These are phyloP conservation scores for Sciaenops ocellatus DNA, from an alignment of 2,797 vertebrate species.

Conservation along the genomic window DNA sequence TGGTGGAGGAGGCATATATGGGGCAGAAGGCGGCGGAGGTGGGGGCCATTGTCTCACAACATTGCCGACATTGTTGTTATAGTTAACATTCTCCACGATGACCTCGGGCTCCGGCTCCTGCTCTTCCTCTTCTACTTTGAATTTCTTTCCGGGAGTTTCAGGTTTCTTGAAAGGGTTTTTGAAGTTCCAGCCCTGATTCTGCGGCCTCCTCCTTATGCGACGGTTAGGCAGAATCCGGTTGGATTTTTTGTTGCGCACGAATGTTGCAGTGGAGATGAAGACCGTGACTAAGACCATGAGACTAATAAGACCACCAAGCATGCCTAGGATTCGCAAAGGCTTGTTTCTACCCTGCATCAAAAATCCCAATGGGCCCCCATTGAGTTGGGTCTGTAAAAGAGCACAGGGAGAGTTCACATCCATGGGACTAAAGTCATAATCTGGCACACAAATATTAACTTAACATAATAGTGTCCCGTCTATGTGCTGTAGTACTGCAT, in stretches of 20 bases:
- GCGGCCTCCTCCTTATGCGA: conserved; percentile 87
- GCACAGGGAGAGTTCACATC: conserved; percentile 92
- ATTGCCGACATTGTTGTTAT: conserved; percentile 86
- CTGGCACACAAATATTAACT: conserved; percentile 54
- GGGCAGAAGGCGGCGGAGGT: conserved; percentile 72
- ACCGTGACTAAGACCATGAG: conserved; percentile 91
- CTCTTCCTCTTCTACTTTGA: conserved; percentile 77
- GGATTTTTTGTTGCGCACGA: conserved; percentile 96
- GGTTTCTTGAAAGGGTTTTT: conserved; percentile 82
- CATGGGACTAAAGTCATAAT: conserved; percentile 80
- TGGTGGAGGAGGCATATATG: conserved; percentile 81
- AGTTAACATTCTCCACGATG: conserved; percentile 84
- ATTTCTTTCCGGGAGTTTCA: conserved; percentile 80
- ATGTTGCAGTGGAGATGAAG: conserved; percentile 94
- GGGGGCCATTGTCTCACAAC: conserved; percentile 72
- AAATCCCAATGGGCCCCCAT: conserved; percentile 93
- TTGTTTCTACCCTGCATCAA: conserved; percentile 97
- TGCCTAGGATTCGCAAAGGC: conserved; percentile 93
- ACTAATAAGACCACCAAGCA: conserved; percentile 91
- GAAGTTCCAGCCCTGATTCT: conserved; percentile 79
- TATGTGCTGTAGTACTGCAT: conserved; percentile 33
- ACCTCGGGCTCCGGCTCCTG: conserved; percentile 41
- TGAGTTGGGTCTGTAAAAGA: conserved; percentile 97
- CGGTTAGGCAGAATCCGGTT: conserved; percentile 93
- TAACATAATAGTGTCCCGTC: conserved; percentile 27